These are phyloP conservation scores for Hyphantria cunea DNA, from an alignment of 1,140 invertebrate species.

Conservation along the genomic window DNA sequence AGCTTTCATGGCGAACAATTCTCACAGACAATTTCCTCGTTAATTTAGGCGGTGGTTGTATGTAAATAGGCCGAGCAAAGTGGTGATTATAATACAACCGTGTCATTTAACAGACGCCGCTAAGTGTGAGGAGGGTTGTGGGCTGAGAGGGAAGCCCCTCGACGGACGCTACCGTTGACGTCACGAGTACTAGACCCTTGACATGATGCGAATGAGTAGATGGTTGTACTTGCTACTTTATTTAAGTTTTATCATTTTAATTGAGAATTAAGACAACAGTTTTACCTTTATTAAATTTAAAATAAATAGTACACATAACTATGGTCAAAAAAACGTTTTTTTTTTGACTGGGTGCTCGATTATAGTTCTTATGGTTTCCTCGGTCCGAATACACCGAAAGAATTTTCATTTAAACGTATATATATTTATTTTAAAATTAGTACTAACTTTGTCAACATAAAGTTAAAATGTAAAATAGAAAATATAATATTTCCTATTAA, in stretches of 20 bases:
- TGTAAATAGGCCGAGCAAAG: slow-evolving; percentile 11
- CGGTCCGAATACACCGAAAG: too few relatives aligned
- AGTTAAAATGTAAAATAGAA: too few relatives aligned
- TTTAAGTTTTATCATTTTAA: background rate
- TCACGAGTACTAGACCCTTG: slow-evolving; percentile 24
- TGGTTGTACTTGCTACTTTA: slow-evolving; percentile 30
- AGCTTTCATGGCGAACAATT: slow-evolving; percentile 15
- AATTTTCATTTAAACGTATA: too few relatives aligned
- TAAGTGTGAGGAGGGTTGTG: slow-evolving; percentile 10
- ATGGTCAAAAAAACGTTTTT: too few relatives aligned
- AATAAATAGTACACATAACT: too few relatives aligned
- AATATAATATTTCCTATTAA: too few relatives aligned
- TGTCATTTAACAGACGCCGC: slow-evolving; percentile 22
- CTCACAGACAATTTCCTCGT: slow-evolving; percentile 19
- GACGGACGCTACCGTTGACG: slow-evolving; percentile 31
- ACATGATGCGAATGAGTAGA: slow-evolving; percentile 18
- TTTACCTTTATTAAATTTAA: too few relatives aligned
- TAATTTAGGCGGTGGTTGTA: slow-evolving; percentile 9
- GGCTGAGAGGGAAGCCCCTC: slow-evolving; percentile 35
- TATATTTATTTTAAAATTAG: too few relatives aligned
- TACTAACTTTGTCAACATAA: too few relatives aligned
- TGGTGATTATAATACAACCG: slow-evolving; percentile 22
- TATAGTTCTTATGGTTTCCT: too few relatives aligned
- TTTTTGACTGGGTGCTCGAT: too few relatives aligned
- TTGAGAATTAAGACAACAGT: background rate